Conservation (phyloP, 2,888 invertebrate species). For the Acheta domesticus region DNA sequence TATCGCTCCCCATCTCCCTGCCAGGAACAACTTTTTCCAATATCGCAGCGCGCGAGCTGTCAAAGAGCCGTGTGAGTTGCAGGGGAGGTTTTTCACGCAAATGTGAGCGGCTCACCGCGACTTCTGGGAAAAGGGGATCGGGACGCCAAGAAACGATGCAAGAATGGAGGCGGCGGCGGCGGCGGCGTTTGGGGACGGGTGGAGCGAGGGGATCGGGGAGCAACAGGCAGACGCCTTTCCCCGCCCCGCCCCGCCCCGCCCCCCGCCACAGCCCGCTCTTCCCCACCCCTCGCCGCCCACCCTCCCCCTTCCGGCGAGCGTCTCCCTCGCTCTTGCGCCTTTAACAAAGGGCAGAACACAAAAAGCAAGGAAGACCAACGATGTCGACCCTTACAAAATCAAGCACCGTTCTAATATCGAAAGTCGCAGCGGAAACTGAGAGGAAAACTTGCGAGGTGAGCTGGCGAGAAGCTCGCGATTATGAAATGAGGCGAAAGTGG, state of each 20-base stretch:
- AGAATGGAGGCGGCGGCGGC: no score
- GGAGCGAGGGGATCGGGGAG: neutral
- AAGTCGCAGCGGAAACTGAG: neutral
- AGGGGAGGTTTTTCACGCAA: no score
- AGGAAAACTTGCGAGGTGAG: neutral
- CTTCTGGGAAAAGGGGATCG: no score
- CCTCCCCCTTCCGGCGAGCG: neutral
- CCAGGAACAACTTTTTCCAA: no score
- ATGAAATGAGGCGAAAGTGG: neutral
- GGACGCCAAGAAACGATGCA: no score
- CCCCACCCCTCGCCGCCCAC: neutral
- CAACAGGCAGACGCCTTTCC: neutral
- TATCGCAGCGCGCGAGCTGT: no score
- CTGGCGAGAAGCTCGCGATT: neutral
- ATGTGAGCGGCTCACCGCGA: no score
- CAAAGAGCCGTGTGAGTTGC: no score
- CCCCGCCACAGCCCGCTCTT: neutral
- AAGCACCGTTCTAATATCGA: conserved; percentile 18
- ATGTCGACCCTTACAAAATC: conserved; percentile 4
- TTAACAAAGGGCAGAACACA: neutral
- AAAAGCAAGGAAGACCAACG: neutral
- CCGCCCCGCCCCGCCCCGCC: neutral
- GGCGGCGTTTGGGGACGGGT: no score
- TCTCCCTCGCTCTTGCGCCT: neutral
- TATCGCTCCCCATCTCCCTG: no score